These are phyloP conservation scores for Hormaphis cornu DNA, from an alignment of 1,140 invertebrate species.

Conservation along the genomic window DNA sequence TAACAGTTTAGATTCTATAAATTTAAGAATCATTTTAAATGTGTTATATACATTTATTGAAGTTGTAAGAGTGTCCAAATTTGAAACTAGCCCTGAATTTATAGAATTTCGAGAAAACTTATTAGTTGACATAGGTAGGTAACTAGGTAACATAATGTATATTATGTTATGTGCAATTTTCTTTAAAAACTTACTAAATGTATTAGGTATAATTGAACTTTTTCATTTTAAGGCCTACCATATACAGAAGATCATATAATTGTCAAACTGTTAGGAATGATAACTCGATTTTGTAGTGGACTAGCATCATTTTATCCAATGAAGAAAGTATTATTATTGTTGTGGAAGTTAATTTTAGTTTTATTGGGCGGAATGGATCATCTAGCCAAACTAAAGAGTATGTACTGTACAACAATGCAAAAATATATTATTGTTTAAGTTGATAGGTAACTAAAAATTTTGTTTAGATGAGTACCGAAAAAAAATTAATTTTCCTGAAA, in stretches of 20 bases:
- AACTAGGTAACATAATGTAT: background rate
- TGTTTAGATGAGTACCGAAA: constrained; percentile 52
- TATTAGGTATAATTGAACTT: background rate
- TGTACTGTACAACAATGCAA: background rate
- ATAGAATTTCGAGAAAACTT: constrained; percentile 63
- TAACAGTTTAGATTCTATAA: constrained; percentile 81
- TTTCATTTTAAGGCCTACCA: background rate
- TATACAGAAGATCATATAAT: constrained; percentile 41
- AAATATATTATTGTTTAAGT: background rate
- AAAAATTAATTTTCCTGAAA: constrained; percentile 58
- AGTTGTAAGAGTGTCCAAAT: constrained; percentile 56
- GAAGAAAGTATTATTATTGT: constrained; percentile 89
- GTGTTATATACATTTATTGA: constrained; percentile 91
- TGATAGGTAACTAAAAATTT: constrained; percentile 24
- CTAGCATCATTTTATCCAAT: constrained; percentile 92
- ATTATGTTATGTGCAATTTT: background rate
- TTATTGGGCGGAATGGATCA: constrained; percentile 80
- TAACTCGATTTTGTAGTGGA: constrained; percentile 88
- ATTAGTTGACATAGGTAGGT: constrained; percentile 65
- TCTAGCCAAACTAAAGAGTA: constrained; percentile 60
- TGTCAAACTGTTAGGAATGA: constrained; percentile 83
- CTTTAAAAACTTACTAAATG: background rate
- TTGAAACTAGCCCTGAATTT: constrained; percentile 56
- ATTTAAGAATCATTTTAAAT: constrained; percentile 82
- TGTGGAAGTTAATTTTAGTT: constrained; percentile 91